A percentile compares a stretch with the other conserved stretches of the same genome.
These are phyloP conservation scores for Hippocampus guttulatus DNA, from an alignment of 2,113 vertebrate species.

Conservation along the genomic window DNA sequence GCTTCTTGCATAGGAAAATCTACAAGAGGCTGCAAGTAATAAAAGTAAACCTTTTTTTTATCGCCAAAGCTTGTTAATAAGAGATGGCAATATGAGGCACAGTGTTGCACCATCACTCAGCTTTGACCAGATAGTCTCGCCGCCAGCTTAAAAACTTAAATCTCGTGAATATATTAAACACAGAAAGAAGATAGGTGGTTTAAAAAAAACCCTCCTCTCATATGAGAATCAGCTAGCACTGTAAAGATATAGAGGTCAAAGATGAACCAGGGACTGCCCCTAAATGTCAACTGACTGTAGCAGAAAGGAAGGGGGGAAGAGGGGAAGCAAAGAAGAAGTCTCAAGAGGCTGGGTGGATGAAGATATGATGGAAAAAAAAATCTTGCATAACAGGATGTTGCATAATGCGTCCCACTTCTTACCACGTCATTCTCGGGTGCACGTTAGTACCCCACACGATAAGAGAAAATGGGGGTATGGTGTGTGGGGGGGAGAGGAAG, in stretches of 20 bases:
- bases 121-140: conserved; percentile 9
- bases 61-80: conserved; percentile 17
- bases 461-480: conserved; percentile 4
- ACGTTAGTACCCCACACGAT: conserved; percentile 11
- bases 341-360: conserved; percentile 30
- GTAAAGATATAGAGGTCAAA: conserved; percentile 43
- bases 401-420: conserved; percentile 47
- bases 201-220: conserved; percentile 34
- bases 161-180: conserved; percentile 6
- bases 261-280: conserved; percentile 51
- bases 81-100: conserved; percentile 37
- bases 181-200: conserved; percentile 34
- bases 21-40: not conserved
- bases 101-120: conserved; percentile 35
- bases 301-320: conserved; percentile 14
- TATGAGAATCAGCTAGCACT: conserved; percentile 30
- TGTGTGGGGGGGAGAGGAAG: conserved; percentile 8
- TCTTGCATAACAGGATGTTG: conserved; percentile 46
- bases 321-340: conserved; percentile 14
- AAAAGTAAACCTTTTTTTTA: not conserved
- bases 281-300: conserved; percentile 58
- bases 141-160: conserved; percentile 29
- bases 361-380: conserved; percentile 22
- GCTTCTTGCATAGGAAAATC: not conserved
- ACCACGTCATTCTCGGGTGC: conserved; percentile 33